Conservation (phyloP, 2,113 vertebrate genomes). For the Rallus limicola region DNA sequence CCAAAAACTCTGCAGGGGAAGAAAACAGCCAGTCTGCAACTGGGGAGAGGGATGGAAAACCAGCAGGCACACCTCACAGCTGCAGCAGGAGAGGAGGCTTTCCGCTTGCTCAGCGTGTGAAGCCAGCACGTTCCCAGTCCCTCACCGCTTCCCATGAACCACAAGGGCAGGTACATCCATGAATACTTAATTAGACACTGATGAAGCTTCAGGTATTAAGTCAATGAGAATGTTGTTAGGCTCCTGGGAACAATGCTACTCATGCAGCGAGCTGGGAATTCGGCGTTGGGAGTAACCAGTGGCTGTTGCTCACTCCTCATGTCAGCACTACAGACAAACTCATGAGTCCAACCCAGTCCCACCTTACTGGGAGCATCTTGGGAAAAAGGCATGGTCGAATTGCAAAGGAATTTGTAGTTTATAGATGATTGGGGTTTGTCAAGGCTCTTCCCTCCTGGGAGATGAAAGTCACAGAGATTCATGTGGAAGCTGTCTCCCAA, state of each 20-base stretch:
- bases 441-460: neutral
- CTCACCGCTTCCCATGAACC: neutral
- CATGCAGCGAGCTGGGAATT: neutral
- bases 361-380: neutral
- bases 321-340: neutral
- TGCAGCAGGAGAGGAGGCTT: neutral
- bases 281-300: neutral
- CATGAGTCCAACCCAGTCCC: neutral
- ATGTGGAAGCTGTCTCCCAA: neutral
- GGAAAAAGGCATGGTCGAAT: neutral
- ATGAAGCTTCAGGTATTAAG: neutral
- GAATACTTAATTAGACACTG: slow-evolving; percentile 31
- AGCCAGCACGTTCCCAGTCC: neutral
- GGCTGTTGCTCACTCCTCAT: neutral
- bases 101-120: neutral
- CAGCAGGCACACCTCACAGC: neutral
- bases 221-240: neutral
- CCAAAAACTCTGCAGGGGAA: neutral
- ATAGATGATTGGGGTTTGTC: neutral
- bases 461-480: neutral
- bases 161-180: neutral
- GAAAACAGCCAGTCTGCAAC: neutral
- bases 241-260: neutral
- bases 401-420: neutral
- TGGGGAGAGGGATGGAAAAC: neutral